These are phyloP conservation scores for Dermochelys coriacea DNA, from an alignment of 2,797 vertebrate genomes.

Conservation along the genomic window DNA sequence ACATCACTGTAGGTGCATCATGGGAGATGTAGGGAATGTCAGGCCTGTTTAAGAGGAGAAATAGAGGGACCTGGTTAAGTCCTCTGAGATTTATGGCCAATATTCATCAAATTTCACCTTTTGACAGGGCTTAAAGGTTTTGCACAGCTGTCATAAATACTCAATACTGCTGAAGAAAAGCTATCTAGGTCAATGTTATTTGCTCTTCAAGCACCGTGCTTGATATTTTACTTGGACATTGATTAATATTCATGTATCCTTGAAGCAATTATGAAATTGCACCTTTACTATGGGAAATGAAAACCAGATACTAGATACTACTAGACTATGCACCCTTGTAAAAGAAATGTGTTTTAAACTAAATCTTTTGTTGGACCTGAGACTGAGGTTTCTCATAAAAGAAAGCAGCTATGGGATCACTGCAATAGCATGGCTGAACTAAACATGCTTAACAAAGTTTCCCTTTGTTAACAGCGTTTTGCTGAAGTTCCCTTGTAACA, in stretches of 20 bases:
- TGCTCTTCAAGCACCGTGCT: background rate
- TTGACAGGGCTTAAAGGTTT: background rate
- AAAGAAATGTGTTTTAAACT: constrained; percentile 42
- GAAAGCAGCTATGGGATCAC: constrained; percentile 64
- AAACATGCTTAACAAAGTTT: constrained; percentile 64
- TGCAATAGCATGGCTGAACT: constrained; percentile 53
- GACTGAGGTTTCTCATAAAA: constrained; percentile 41
- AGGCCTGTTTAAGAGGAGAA: accelerated
- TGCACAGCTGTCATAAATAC: background rate
- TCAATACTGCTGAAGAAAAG: background rate
- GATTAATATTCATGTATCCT: constrained; percentile 63
- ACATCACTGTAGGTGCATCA: background rate
- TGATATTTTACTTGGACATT: constrained; percentile 37
- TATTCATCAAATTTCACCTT: background rate
- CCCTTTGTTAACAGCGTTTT: constrained; percentile 63
- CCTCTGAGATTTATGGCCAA: background rate
- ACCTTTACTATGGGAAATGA: constrained; percentile 65
- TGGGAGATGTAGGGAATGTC: background rate
- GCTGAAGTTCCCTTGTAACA: constrained; percentile 60
- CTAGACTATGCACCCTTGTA: constrained; percentile 38
- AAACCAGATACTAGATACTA: constrained; percentile 56
- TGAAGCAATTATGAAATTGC: constrained; percentile 57
- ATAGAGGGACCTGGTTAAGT: background rate
- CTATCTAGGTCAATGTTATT: background rate
- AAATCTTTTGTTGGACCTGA: constrained; percentile 43